A percentile compares a stretch with the other conserved stretches of the same genome.
Conservation (phyloP, 1,140 invertebrate species). For the Drosophila kohkoa region DNA sequence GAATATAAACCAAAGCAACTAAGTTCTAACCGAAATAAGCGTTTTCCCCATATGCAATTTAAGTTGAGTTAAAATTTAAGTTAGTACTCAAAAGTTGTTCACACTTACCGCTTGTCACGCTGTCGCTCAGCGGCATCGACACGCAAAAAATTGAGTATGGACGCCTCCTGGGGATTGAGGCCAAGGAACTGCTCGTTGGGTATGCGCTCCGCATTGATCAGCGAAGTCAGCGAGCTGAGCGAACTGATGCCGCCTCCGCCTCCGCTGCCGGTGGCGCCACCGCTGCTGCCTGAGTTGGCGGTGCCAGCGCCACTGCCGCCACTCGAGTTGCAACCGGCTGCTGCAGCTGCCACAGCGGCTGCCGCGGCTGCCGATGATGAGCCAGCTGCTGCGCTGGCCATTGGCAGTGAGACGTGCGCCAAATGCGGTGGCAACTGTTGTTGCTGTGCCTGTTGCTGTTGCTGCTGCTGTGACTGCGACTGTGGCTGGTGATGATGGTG, state of each 20-base stretch:
- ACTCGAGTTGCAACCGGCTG: constrained; percentile 34
- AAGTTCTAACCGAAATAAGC: no score
- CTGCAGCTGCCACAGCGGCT: constrained; percentile 13
- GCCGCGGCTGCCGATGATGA: constrained; percentile 37
- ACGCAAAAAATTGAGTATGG: constrained; percentile 88
- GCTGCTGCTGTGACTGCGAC: constrained; percentile 53
- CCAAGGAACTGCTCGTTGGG: constrained; percentile 84
- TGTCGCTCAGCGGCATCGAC: constrained; percentile 88
- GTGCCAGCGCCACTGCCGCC: constrained; percentile 13
- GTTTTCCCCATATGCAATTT: no score
- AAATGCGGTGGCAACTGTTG: constrained; percentile 52
- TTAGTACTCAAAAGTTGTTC: neutral
- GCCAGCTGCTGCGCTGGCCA: constrained; percentile 44
- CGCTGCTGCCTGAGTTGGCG: neutral
- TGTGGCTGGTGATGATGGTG: constrained; percentile 46
- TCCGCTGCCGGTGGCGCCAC: constrained; percentile 14
- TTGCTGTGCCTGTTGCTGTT: constrained; percentile 35
- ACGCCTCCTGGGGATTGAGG: constrained; percentile 86
- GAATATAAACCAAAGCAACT: no score
- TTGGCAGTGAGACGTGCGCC: constrained; percentile 45
- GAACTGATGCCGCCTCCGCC: constrained; percentile 66
- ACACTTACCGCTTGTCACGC: constrained; percentile 86
- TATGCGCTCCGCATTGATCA: constrained; percentile 84
- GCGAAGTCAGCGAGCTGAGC: constrained; percentile 80
- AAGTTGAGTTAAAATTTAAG: neutral